These are phyloP conservation scores for Chelonus formosanus DNA, from an alignment of 2,888 invertebrate species.

Conservation along the genomic window DNA sequence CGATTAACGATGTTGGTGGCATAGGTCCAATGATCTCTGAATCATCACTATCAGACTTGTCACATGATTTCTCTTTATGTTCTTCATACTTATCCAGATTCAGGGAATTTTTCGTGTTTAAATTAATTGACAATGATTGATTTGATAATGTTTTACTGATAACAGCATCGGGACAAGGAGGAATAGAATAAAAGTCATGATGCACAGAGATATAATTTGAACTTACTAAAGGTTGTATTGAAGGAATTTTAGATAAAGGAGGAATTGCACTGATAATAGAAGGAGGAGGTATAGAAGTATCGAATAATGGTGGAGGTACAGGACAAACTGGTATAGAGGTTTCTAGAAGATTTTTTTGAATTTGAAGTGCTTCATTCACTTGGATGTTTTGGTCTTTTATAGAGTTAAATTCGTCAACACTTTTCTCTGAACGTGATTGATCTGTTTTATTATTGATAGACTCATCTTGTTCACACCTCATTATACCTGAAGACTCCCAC, in stretches of 20 bases:
- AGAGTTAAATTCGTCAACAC: background rate
- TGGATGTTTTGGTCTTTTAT: background rate
- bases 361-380: too few relatives aligned
- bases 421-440: background rate
- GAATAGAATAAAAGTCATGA: too few relatives aligned
- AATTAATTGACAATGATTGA: too few relatives aligned
- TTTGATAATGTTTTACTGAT: too few relatives aligned
- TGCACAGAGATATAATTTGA: too few relatives aligned
- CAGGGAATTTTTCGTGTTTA: too few relatives aligned
- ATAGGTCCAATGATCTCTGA: slow-evolving; percentile 47
- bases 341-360: slow-evolving; percentile 9
- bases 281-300: slow-evolving; percentile 33
- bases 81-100: too few relatives aligned
- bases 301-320: slow-evolving; percentile 30
- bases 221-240: too few relatives aligned
- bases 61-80: background rate
- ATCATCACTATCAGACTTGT: slow-evolving; percentile 38
- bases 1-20: slow-evolving; percentile 38
- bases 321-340: background rate
- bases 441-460: background rate
- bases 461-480: background rate
- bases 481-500: slow-evolving; percentile 37
- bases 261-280: background rate
- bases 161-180: too few relatives aligned
- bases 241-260: too few relatives aligned